These are phyloP conservation scores for Oreamnos americanus DNA, from an alignment of 2,113 vertebrate species.

Conservation along the genomic window DNA sequence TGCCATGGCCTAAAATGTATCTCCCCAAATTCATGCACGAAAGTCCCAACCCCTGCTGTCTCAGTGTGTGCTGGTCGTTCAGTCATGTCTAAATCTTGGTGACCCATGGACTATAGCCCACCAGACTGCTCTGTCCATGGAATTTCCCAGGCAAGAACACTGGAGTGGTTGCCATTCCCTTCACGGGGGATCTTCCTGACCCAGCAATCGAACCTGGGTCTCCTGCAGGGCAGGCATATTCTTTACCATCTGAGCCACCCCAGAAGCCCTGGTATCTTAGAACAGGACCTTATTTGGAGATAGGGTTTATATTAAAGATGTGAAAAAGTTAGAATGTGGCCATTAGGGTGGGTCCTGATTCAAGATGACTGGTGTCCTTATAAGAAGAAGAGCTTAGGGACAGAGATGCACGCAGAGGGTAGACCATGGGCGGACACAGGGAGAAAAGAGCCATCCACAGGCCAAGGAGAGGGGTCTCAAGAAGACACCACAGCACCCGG, in stretches of 20 bases:
- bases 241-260: background rate
- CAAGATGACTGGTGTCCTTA: background rate
- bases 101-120: background rate
- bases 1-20: fast-evolving
- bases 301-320: background rate
- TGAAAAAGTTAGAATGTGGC: background rate
- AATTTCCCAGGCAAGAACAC: background rate
- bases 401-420: background rate
- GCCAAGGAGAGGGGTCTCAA: too few species aligned
- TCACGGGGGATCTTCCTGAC: background rate
- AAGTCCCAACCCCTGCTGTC: background rate
- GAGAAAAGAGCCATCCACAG: background rate
- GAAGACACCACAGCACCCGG: too few species aligned
- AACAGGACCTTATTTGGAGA: background rate
- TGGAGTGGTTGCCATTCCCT: background rate
- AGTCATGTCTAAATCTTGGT: background rate
- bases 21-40: background rate
- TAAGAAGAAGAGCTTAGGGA: background rate
- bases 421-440: fast-evolving
- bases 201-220: fast-evolving
- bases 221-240: background rate
- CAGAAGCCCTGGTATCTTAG: background rate
- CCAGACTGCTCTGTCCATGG: background rate
- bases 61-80: background rate
- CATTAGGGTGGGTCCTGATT: too few species aligned